phyloP scores from a whole-genome alignment of 2,888 invertebrate species.

The Drosophila meridionalis region DNA sequence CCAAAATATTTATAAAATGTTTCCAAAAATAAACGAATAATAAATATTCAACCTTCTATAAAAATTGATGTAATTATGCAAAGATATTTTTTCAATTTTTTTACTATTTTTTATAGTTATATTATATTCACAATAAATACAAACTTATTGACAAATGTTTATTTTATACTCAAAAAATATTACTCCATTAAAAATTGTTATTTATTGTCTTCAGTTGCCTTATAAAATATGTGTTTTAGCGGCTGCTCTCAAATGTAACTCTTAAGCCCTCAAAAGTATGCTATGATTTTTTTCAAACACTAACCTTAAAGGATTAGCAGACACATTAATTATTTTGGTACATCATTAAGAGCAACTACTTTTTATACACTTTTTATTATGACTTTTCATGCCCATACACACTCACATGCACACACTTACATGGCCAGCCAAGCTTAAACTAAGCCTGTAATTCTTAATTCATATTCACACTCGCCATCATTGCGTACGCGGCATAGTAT shows the following conservation, averaged over 20 bases:
- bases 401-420: not conserved
- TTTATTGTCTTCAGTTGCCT: not conserved
- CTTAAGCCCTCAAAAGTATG: constrained; percentile 25
- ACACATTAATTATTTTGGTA: not conserved
- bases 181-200: not conserved
- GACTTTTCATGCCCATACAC: not conserved
- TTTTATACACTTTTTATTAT: not conserved
- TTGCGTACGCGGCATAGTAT: constrained; percentile 63
- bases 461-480: constrained; percentile 48
- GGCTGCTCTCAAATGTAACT: not conserved
- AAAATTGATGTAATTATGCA: not conserved
- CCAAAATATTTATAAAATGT: not conserved
- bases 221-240: not conserved
- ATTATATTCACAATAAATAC: too few species aligned
- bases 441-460: constrained; percentile 63
- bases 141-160: not conserved
- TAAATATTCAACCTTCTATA: not conserved
- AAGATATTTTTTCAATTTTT: not conserved
- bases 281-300: constrained; percentile 1
- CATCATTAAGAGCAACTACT: not conserved
- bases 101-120: too few species aligned
- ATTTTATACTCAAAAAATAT: not conserved
- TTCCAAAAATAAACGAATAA: not conserved
- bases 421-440: constrained; percentile 24
- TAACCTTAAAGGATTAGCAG: constrained; percentile 1